Evolutionary conservation across 2,113 vertebrate genomes (phyloP).

Genomic region (Phalacrocorax brasilianus): DNA sequence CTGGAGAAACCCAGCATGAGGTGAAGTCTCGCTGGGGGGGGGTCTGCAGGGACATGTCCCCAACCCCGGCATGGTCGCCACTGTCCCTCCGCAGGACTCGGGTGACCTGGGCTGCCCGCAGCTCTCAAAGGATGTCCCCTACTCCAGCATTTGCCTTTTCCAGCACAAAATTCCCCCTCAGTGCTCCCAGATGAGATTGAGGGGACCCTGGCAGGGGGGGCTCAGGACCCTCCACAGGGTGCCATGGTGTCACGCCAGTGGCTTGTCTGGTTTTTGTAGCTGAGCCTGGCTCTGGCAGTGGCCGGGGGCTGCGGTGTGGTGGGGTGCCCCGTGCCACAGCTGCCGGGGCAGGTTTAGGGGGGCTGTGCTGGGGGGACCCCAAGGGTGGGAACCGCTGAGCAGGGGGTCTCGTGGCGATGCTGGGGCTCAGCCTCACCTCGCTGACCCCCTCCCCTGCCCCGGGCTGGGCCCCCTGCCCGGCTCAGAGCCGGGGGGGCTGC

Average conservation of each 20-base stretch:
- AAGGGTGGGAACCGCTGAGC: rapidly evolving
- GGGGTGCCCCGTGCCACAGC: neutral
- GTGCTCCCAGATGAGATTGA: rapidly evolving
- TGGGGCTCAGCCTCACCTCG: rapidly evolving
- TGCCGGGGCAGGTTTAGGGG: rapidly evolving
- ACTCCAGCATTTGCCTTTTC: neutral
- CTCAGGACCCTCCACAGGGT: neutral
- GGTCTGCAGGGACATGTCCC: neutral
- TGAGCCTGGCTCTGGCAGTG: rapidly evolving
- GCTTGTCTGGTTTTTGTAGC: neutral
- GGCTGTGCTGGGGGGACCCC: neutral
- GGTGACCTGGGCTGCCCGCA: neutral
- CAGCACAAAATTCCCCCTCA: neutral
- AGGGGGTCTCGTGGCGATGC: neutral
- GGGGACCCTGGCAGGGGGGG: neutral
- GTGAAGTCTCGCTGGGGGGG: constrained; percentile 22
- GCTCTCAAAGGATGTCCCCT: constrained; percentile 10
- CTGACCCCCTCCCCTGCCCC: no score
- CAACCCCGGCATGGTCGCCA: neutral
- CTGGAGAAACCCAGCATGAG: neutral
- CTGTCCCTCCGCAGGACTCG: neutral
- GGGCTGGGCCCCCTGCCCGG: rapidly evolving
- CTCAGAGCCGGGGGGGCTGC: neutral
- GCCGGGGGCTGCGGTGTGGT: rapidly evolving
- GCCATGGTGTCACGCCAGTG: rapidly evolving